Percentiles rank a stretch among this genome's conserved stretches.
phyloP scores from a whole-genome alignment of 2,113 vertebrate genomes.

The rat (Rattus norvegicus) region DNA sequence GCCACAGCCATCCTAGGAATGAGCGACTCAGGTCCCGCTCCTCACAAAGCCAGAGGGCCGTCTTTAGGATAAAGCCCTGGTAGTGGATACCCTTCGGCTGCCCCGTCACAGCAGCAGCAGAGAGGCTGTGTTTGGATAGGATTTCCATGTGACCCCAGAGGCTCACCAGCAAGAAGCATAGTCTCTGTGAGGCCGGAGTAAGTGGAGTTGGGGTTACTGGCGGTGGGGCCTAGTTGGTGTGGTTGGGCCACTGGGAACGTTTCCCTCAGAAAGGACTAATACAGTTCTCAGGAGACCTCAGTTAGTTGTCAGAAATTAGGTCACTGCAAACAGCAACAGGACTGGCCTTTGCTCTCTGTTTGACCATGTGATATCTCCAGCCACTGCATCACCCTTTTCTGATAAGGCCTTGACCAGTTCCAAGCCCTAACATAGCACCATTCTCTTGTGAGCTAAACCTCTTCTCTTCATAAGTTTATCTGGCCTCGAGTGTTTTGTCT shows the following conservation, averaged over 20 bases:
- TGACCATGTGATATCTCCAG: neutral
- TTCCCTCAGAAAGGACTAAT: neutral
- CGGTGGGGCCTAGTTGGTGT: neutral
- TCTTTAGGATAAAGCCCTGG: neutral
- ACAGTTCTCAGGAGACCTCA: too few species aligned
- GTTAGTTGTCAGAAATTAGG: neutral
- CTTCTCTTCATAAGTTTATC: neutral
- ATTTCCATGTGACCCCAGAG: too few species aligned
- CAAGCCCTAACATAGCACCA: neutral
- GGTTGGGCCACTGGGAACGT: neutral
- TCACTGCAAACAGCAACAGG: neutral
- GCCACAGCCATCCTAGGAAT: too few species aligned
- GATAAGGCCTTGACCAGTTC: neutral
- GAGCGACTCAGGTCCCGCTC: neutral
- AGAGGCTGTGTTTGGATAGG: too few species aligned
- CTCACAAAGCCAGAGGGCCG: neutral
- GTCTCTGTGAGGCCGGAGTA: too few species aligned
- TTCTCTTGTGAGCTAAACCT: neutral
- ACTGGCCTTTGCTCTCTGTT: neutral
- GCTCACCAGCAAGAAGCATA: neutral
- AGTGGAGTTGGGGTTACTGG: too few species aligned
- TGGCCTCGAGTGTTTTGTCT: neutral
- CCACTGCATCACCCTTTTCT: neutral
- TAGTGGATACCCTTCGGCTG: accelerated
- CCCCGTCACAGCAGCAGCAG: accelerated